A percentile compares a stretch with the other conserved stretches of the same genome.
These are phyloP conservation scores for Caenorhabditis sp. DNA, from an alignment of 2,888 invertebrate genomes.

Conservation along the genomic window DNA sequence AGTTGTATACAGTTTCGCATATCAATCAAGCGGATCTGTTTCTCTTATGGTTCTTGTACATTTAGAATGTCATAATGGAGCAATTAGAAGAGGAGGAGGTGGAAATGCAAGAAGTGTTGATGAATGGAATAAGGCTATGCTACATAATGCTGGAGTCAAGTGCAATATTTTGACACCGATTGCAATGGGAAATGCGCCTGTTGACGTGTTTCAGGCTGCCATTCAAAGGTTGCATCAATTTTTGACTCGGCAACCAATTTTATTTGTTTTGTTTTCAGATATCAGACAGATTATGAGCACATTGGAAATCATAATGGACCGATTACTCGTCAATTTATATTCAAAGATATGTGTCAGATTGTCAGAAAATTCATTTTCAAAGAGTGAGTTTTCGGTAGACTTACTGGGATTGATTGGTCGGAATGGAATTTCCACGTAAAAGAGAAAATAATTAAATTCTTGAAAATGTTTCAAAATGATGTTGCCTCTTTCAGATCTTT, in stretches of 20 bases:
- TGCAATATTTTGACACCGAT: slow-evolving; percentile 95
- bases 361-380: slow-evolving; percentile 47
- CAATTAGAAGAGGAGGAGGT: slow-evolving; percentile 76
- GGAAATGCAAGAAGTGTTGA: slow-evolving; percentile 42
- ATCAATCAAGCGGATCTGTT: slow-evolving; percentile 16
- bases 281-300: slow-evolving; percentile 34
- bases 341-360: slow-evolving; percentile 46
- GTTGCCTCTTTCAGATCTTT: slow-evolving; percentile 82
- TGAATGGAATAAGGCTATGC: slow-evolving; percentile 80
- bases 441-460: background rate
- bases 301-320: slow-evolving; percentile 76
- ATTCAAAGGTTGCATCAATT: slow-evolving; percentile 74
- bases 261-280: slow-evolving; percentile 4
- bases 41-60: slow-evolving; percentile 95
- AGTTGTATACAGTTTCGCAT: slow-evolving; percentile 46
- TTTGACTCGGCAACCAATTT: background rate
- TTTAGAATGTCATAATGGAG: slow-evolving; percentile 96
- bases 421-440: background rate
- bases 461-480: background rate
- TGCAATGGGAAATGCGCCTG: slow-evolving; percentile 93
- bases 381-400: slow-evolving; percentile 18
- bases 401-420: too few species aligned
- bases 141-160: slow-evolving; percentile 96
- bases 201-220: slow-evolving; percentile 90
- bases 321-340: slow-evolving; percentile 71